A percentile compares a stretch with the other conserved stretches of the same genome.
Conservation (phyloP, 2,888 invertebrate species). For the Timandra comae region DNA sequence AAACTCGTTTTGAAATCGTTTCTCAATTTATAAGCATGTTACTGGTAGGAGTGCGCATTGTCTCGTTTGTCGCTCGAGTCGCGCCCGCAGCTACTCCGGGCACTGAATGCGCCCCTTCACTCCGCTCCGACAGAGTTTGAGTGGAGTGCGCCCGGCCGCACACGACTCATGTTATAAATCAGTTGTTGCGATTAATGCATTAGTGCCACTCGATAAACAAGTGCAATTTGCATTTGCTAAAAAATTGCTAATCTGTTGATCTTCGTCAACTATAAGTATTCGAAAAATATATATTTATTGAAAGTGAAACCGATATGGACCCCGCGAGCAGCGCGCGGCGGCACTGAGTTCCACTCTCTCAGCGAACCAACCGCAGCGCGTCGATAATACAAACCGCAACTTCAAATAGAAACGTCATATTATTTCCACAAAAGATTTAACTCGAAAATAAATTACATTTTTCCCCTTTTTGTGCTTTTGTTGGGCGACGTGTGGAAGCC, state of each 20-base stretch:
- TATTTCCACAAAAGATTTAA: slow-evolving; percentile 79
- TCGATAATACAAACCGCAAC: slow-evolving; percentile 74
- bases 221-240: too few species aligned
- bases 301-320: slow-evolving; percentile 33
- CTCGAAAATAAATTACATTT: slow-evolving; percentile 77
- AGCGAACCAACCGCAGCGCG: slow-evolving; percentile 57
- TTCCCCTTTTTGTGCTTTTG: slow-evolving; percentile 66
- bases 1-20: slow-evolving; percentile 29
- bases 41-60: slow-evolving; percentile 19
- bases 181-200: too few species aligned
- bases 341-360: too few species aligned
- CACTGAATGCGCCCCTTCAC: too few species aligned
- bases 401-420: slow-evolving; percentile 78
- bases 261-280: too few species aligned
- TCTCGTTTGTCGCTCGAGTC: slow-evolving; percentile 17
- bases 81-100: too few species aligned
- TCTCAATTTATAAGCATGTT: slow-evolving; percentile 23
- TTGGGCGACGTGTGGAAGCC: slow-evolving; percentile 70
- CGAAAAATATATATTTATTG: slow-evolving; percentile 30
- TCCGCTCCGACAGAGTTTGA: too few species aligned
- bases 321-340: slow-evolving; percentile 46
- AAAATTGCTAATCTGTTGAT: too few species aligned
- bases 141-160: too few species aligned
- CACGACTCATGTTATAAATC: too few species aligned
- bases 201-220: too few species aligned